These are phyloP conservation scores for Lasioglossum calceatum DNA, from an alignment of 2,888 invertebrate species.

Conservation along the genomic window DNA sequence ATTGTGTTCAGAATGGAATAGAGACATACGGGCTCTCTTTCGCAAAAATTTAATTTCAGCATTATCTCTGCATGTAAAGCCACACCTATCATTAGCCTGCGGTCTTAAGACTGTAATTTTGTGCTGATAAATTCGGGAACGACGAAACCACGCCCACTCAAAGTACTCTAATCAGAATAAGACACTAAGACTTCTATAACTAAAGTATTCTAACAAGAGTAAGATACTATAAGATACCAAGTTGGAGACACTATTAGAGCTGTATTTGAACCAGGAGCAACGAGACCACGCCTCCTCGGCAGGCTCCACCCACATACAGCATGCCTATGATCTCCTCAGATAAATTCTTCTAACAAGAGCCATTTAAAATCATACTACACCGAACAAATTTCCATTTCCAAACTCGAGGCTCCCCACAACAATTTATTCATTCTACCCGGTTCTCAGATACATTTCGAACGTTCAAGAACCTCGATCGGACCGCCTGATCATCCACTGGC, in stretches of 20 bases:
- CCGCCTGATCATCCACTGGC: not conserved
- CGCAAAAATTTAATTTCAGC: no score
- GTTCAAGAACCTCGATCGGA: not conserved
- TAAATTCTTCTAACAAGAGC: not conserved
- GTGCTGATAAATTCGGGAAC: not conserved
- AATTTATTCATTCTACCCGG: not conserved
- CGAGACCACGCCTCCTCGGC: not conserved
- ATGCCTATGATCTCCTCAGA: not conserved
- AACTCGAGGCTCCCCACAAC: not conserved
- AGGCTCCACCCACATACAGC: not conserved
- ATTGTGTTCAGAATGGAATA: no score
- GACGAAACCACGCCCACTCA: not conserved
- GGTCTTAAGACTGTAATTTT: no score
- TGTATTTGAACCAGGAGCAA: not conserved
- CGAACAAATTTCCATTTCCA: not conserved
- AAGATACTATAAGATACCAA: no score
- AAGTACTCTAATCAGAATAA: no score
- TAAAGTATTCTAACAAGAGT: no score
- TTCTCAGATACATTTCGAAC: not conserved
- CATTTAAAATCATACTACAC: not conserved
- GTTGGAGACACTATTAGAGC: not conserved
- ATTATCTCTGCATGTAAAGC: no score
- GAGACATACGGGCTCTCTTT: no score
- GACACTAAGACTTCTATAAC: no score
- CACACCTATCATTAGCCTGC: no score